Evolutionary conservation across 2,113 vertebrate genomes (phyloP), one percentile per base, ranked within the genome.

Genomic region (Cettia cetti): DNA sequence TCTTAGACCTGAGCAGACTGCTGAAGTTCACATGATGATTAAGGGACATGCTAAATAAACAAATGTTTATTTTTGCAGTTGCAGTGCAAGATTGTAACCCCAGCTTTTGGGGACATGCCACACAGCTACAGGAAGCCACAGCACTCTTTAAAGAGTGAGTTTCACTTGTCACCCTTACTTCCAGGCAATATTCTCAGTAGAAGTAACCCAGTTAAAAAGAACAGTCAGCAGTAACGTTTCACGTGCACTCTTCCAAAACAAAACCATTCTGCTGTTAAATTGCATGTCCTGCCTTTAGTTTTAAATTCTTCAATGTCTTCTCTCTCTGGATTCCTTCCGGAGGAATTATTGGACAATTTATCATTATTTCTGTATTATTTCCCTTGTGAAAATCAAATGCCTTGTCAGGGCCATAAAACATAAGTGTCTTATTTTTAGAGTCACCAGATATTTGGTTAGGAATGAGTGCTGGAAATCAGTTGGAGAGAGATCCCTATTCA

Each of bases 331-430:
- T 92, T 94, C 78, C 37, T 84, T 40, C 27, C 4, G 37, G 63
- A 77, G 35, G 61, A 92, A 86, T 91, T 93, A 95, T 68, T 93
- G 83, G 39, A 71, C 81, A 61, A 68, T 90, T 91, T 90, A 91
- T 93, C 93, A 89, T 95, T 61, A 80, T 96, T 95, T 92, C 59
- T 96, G 26, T 82, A 74, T 96, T 92, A 89, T 95, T 94, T 97
- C 92, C 81, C 92, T 69, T 71, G 89, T 91, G 96, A 94, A 96
- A 90, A 96, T 92, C 82, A 93, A 92, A 88, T 69, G 57, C 45
- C 15, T 91, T 42, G 24, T 69, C 50, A 88, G 63, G 47, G 44
- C 30, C 27, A 33, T 82, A 82, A 92, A 96, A 86, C 65, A 86
- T 2, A 6, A 65, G 15, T 54, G 57, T 52, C 39, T 88, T 76